A percentile compares a stretch with the other conserved stretches of the same genome.
phyloP scores from a whole-genome alignment of 2,113 vertebrate genomes.

The Rhabdornis inornatus region DNA sequence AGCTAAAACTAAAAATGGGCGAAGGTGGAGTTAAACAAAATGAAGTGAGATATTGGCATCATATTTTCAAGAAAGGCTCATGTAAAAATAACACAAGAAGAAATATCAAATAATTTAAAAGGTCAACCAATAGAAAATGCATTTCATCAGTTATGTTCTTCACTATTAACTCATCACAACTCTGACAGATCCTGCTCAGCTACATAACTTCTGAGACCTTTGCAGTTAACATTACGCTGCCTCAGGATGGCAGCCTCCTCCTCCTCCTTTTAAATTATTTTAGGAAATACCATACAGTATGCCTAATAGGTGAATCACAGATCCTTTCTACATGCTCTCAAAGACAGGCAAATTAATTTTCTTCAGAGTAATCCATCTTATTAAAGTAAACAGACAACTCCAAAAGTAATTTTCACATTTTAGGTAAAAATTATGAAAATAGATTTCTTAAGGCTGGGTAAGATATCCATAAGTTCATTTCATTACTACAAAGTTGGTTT shows the following conservation, averaged over 20 bases:
- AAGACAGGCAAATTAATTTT: neutral
- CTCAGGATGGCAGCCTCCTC: conserved; percentile 14
- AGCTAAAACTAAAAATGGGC: neutral
- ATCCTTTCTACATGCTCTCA: neutral
- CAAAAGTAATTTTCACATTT: neutral
- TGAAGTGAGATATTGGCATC: neutral
- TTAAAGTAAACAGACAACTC: neutral
- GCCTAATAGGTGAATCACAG: conserved; percentile 6
- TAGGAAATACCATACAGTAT: neutral
- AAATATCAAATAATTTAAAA: conserved; percentile 30
- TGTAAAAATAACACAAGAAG: conserved; percentile 44
- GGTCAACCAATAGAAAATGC: neutral
- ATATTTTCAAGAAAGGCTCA: neutral
- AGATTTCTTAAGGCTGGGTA: neutral
- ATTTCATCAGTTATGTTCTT: neutral
- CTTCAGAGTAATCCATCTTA: neutral
- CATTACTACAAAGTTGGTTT: neutral
- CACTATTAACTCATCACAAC: conserved; percentile 27
- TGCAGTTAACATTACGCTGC: neutral
- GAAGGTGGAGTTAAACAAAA: neutral
- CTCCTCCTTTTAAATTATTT: conserved; percentile 21
- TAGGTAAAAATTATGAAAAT: neutral
- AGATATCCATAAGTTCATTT: neutral
- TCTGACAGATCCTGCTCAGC: conserved; percentile 11
- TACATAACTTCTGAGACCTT: neutral